Base-by-base conservation (phyloP, 92 coral and sea anemone genomes). In the Parazoanthus swiftii region DNA sequence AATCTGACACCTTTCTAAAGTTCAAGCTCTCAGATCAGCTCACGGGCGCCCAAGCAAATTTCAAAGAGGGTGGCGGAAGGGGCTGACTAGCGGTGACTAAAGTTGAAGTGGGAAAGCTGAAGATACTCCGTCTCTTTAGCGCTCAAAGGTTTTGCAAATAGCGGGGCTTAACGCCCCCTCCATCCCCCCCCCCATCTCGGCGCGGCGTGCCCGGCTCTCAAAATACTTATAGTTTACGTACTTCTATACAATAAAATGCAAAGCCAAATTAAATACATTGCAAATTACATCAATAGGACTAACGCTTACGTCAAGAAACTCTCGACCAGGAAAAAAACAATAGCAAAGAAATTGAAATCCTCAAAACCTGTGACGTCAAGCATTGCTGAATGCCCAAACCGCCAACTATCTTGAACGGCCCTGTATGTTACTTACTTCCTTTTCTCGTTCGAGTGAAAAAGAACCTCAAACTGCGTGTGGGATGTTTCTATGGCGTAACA, bases 311-410 rank as follows among this genome's bases (percentile, higher is more conserved):
- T 76, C 48, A 76, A 76, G 48, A 39, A 76, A 20, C 23, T 20
- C 29, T 39, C 54, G 14, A 76, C 5, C 11, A 76, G 51, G 46
- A 76, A 76, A 39, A 38, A 37, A 73, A 20, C 14, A 76, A 76
- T 38, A 76, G 15, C 80, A 76, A 76, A 76, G 80, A 74, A 74
- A 74, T 21, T 26, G 46, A 37, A 76, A 20, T 76, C 54, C 54
- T 16, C 80, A 7, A 74, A 42, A 76, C 54, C 6, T 20, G 35
- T 76, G 80, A 76, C 80, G 80, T 39, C 77, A 74, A 74, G 39
- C 23, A 54, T 54, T 76, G 44, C 10, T 38, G 39, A 76, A 36
- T 76, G 15, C 25, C 13, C 33, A 76, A 76, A 39, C 48, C 29
- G 20, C 26, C 16, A 15, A 72, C 7, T 14, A 54, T 54, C 59